Percentiles rank a stretch among this genome's conserved stretches.
phyloP scores from a whole-genome alignment of 2,797 vertebrate species.

The Diglossa cyanea region DNA sequence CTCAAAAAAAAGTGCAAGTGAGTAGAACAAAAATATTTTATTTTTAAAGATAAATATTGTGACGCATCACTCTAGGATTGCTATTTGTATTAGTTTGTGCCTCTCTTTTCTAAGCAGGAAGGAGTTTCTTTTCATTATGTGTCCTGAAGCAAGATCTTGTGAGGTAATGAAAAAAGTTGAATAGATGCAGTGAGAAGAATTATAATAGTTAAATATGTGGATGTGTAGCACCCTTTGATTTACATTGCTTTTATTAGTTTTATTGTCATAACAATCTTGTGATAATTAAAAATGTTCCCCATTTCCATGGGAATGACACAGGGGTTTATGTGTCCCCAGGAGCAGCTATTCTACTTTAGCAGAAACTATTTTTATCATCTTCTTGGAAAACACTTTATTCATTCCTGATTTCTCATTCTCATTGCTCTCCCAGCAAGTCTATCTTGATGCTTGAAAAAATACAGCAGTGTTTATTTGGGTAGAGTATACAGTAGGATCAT shows the following conservation, averaged over 20 bases:
- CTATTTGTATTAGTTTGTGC: neutral
- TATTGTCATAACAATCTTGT: neutral
- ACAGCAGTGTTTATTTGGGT: neutral
- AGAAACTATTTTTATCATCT: neutral
- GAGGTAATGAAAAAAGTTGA: neutral
- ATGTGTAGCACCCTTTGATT: neutral
- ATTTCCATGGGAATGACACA: neutral
- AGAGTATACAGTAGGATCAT: neutral
- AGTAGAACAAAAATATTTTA: neutral
- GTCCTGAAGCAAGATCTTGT: neutral
- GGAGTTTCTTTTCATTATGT: neutral
- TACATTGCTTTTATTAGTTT: neutral
- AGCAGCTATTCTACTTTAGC: neutral
- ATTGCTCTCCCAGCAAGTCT: neutral
- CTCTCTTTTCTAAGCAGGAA: neutral
- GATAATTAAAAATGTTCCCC: neutral
- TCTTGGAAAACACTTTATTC: neutral
- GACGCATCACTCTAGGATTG: neutral
- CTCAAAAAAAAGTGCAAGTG: neutral
- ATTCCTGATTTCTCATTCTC: neutral
- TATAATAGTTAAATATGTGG: neutral
- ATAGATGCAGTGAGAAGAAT: neutral
- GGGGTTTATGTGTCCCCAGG: neutral
- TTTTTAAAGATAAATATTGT: neutral
- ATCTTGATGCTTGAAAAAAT: neutral